Evolutionary conservation across 1,140 invertebrate genomes (phyloP), one percentile per base, ranked within the genome.

Genomic region (Drosophila aff.): DNA sequence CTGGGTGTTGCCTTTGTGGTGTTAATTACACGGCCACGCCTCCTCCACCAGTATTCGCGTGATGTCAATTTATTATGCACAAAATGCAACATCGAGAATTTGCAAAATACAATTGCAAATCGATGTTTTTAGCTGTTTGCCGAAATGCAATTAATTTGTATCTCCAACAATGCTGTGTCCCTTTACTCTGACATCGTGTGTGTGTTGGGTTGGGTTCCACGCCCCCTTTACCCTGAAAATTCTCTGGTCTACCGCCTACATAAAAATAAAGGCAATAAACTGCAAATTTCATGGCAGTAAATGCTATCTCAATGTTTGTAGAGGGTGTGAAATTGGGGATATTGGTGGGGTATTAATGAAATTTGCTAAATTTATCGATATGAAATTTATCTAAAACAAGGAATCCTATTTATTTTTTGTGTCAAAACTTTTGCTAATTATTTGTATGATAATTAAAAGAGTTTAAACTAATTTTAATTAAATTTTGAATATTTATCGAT

Each of bases 1-100:
- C 63, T 68, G 81, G 76, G 80, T 69, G 76, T 82, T 66, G 65
- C 60, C 60, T 64, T 65, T 67, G 60, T 62, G 85, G 85, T 84
- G 84, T 89, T 89, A 89, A 90, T 89, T 84, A 84, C 78, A 68
- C 69, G 50, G 43, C 55, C 63, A 68, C 65, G 63, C 52, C 41
- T 43, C 44, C 59, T 13, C 18, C 44, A 1, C 21, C 55, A 9
- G 31, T 18, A 31, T 18, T 21, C n/a, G 50, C 36, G 40, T n/a
- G 21, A 3, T 66, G 79, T 79, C 63, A 74, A 74, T 79, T 75
- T 79, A 83, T 83, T 79, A 80, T 63, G 53, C 69, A 67, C 67
- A 52, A 72, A 60, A 59, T 55, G 67, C 64, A 40, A 52, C 49
- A 61, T 73, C 47, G 21, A 63, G 73, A 58, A 83, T 59, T 80